phyloP scores from a whole-genome alignment of 1,140 invertebrate genomes.

The Drosophila bifasciata region DNA sequence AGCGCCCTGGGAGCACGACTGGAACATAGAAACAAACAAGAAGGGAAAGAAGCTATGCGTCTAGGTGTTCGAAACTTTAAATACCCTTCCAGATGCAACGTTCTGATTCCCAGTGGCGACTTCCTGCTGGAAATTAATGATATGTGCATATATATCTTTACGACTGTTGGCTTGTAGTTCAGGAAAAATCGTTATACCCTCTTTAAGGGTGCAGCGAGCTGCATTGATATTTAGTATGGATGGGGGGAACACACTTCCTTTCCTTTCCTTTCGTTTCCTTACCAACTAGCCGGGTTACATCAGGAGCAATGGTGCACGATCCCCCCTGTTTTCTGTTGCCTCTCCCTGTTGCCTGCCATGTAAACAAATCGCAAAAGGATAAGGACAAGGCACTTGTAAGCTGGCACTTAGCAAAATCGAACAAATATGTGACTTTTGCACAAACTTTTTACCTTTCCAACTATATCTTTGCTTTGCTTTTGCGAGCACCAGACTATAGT shows the following conservation, averaged over 20 bases:
- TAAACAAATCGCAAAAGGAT: slow-evolving; percentile 75
- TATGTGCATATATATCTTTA: no score
- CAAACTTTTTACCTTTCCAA: slow-evolving; percentile 60
- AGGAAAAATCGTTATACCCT: no score
- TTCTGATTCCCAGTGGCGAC: no score
- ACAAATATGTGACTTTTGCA: slow-evolving; percentile 70
- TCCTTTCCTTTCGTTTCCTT: slow-evolving; percentile 6
- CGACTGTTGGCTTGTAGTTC: no score
- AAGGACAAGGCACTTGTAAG: slow-evolving; percentile 72
- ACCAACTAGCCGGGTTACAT: neutral
- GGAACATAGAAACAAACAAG: slow-evolving; percentile 38
- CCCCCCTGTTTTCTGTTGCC: slow-evolving; percentile 9
- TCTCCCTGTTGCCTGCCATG: slow-evolving; percentile 44
- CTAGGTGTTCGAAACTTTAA: no score
- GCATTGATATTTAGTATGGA: slow-evolving; percentile 53
- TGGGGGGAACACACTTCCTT: slow-evolving; percentile 1
- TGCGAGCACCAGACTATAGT: no score
- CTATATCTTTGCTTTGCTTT: slow-evolving; percentile 4
- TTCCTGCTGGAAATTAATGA: no score
- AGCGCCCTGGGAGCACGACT: slow-evolving; percentile 23
- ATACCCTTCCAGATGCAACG: no score
- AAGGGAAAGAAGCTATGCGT: neutral
- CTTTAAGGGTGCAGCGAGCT: neutral
- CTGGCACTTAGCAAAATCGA: slow-evolving; percentile 71
- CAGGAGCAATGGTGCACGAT: slow-evolving; percentile 1